These are phyloP conservation scores for Phyllostomus discolor DNA, from an alignment of 2,113 vertebrate genomes.

Conservation along the genomic window DNA sequence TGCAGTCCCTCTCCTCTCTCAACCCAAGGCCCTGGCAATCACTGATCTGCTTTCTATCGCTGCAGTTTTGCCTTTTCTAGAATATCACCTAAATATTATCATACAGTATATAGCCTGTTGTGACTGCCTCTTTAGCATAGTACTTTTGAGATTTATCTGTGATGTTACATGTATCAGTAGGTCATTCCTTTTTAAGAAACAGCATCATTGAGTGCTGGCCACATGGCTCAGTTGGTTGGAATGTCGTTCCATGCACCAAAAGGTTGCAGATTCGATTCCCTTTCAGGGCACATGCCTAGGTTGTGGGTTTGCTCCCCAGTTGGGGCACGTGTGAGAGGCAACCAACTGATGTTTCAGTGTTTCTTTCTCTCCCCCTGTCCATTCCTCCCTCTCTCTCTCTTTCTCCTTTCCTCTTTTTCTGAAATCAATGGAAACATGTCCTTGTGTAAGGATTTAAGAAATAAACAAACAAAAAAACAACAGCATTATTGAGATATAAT, in stretches of 20 bases:
- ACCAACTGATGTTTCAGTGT: too few relatives aligned
- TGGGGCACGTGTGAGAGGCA: too few relatives aligned
- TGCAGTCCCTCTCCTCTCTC: not conserved
- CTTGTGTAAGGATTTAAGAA: too few relatives aligned
- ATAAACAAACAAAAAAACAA: too few relatives aligned
- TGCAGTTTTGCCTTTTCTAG: not conserved
- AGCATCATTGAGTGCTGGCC: too few relatives aligned
- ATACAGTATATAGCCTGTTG: not conserved
- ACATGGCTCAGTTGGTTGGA: too few relatives aligned
- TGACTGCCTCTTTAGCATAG: not conserved
- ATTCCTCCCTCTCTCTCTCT: too few relatives aligned
- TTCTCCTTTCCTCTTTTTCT: too few relatives aligned
- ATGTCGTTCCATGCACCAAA: too few relatives aligned
- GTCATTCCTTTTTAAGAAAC: not conserved
- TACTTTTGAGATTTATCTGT: not conserved
- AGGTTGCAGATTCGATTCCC: too few relatives aligned
- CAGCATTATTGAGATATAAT: not conserved
- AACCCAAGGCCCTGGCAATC: not conserved
- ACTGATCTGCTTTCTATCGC: not conserved
- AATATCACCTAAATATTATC: not conserved
- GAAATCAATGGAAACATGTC: too few relatives aligned
- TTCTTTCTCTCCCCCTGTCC: too few relatives aligned
- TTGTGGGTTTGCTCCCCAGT: not conserved
- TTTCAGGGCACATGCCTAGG: not conserved
- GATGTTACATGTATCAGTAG: not conserved